These are phyloP conservation scores for Drosophila atroscutellata DNA, from an alignment of 2,888 invertebrate species.

Conservation along the genomic window DNA sequence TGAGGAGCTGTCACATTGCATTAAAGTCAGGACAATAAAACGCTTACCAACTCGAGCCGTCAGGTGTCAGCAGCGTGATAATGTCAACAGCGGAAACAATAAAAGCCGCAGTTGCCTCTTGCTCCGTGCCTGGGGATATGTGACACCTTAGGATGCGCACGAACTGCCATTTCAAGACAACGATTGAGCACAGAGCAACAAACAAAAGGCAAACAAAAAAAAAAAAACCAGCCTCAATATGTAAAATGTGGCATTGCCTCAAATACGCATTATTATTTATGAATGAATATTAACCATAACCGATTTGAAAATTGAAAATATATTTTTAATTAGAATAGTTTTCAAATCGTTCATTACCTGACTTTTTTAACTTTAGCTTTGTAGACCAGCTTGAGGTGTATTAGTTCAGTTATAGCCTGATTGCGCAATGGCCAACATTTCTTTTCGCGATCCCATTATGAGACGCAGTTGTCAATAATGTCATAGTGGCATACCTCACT, in stretches of 20 bases:
- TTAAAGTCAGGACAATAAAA: conserved; percentile 67
- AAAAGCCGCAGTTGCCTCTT: conserved; percentile 75
- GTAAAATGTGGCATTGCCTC: conserved; percentile 42
- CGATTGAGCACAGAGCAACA: conserved; percentile 28
- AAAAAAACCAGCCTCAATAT: conserved; percentile 24
- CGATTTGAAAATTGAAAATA: background rate
- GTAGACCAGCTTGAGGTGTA: no score
- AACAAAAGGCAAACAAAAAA: conserved; percentile 15
- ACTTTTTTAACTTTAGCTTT: no score
- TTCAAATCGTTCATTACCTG: background rate
- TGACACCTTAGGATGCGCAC: conserved; percentile 44
- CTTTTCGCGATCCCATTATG: no score
- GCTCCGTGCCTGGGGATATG: conserved; percentile 61
- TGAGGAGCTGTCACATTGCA: conserved; percentile 57
- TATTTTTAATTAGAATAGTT: background rate
- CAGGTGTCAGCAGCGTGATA: conserved; percentile 74
- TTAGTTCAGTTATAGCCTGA: background rate
- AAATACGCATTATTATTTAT: background rate
- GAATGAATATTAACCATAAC: background rate
- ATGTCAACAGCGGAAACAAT: conserved; percentile 80
- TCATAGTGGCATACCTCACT: background rate
- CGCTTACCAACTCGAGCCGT: conserved; percentile 54
- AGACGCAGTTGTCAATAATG: background rate
- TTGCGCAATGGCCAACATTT: background rate
- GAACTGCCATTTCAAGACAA: conserved; percentile 46